Percentiles rank a stretch among this genome's conserved stretches.
phyloP scores from a whole-genome alignment of 2,888 invertebrate species.

The Drosophila neoperkinsi region DNA sequence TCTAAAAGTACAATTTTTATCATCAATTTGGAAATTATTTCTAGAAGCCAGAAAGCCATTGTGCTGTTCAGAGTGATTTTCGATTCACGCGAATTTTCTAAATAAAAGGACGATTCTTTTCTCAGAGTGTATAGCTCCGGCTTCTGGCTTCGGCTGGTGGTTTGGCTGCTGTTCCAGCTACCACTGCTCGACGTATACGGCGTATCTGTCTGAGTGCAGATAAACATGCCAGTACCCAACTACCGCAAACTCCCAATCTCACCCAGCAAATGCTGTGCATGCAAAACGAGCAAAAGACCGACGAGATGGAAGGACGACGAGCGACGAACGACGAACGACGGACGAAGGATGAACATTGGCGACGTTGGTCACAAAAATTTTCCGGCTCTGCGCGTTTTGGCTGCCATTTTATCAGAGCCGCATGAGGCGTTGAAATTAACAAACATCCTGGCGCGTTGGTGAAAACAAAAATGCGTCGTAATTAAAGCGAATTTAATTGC shows the following conservation, averaged over 20 bases:
- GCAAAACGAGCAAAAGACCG: constrained; percentile 61
- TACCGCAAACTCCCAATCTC: constrained; percentile 46
- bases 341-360: constrained; percentile 36
- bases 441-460: constrained; percentile 59
- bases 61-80: not conserved
- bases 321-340: constrained; percentile 15
- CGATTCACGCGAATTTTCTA: not conserved
- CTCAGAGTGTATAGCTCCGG: constrained; percentile 1
- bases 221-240: constrained; percentile 68
- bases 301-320: constrained; percentile 3
- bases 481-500: constrained; percentile 80
- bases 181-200: constrained; percentile 70
- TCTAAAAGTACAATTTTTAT: not conserved
- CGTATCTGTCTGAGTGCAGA: constrained; percentile 80
- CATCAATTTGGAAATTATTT: not conserved
- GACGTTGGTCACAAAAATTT: constrained; percentile 75
- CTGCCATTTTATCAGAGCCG: constrained; percentile 74
- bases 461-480: constrained; percentile 69
- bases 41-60: not conserved
- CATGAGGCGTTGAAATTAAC: constrained; percentile 80
- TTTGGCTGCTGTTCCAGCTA: constrained; percentile 41
- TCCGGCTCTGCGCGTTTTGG: constrained; percentile 74
- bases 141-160: constrained; percentile 23
- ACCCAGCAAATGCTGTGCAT: constrained; percentile 68
- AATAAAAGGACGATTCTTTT: not conserved